Percentiles rank a stretch among this genome's conserved stretches.
Evolutionary conservation across 2,113 vertebrate genomes (phyloP).

Genomic region (Chitala chitala): DNA sequence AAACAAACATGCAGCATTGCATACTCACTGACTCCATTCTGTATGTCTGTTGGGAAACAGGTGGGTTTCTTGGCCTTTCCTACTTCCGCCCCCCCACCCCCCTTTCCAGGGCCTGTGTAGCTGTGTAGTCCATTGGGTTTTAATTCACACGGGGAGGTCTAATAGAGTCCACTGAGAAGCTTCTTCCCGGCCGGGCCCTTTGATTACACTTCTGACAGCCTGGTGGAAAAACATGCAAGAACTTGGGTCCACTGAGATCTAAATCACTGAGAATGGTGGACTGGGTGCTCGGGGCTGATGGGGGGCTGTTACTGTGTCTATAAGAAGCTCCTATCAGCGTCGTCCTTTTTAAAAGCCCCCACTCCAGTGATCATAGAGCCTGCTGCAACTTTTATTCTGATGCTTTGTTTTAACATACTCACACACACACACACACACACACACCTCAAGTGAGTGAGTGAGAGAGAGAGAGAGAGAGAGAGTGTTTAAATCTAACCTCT

Average conservation of each 20-base stretch:
- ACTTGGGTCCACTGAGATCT: conserved; percentile 7
- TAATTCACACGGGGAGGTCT: conserved; percentile 47
- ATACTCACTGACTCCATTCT: no score
- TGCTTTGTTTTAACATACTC: not conserved
- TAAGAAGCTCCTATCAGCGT: not conserved
- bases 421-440: not conserved
- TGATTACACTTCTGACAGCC: conserved; percentile 43
- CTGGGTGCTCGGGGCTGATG: no score
- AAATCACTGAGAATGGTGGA: not conserved
- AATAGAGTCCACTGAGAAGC: conserved; percentile 46
- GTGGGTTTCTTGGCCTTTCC: no score
- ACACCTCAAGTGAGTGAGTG: no score
- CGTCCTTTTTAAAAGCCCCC: not conserved
- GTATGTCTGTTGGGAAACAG: no score
- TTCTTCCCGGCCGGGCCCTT: conserved; percentile 43
- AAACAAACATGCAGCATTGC: no score
- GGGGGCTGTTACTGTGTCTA: not conserved
- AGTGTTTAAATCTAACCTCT: conserved; percentile 57
- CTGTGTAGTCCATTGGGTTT: conserved; percentile 46
- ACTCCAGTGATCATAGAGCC: not conserved
- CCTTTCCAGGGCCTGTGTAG: not conserved
- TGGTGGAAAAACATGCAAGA: conserved; percentile 31
- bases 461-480: no score
- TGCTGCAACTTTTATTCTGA: no score
- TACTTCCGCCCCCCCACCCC: not conserved